Base-by-base conservation (phyloP, 2,888 invertebrate genomes). In the Pyrrhia umbra region DNA sequence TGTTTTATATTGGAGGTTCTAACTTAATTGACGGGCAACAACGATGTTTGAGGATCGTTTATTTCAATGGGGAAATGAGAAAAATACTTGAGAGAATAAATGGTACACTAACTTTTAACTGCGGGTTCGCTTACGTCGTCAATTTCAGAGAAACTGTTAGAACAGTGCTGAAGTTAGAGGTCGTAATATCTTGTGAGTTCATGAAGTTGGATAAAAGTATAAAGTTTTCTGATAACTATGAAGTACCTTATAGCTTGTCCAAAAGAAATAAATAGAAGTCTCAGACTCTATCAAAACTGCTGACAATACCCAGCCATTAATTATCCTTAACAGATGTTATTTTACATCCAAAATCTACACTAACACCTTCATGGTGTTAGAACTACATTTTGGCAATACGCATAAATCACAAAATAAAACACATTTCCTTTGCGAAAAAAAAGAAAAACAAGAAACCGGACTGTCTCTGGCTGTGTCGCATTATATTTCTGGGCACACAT, bases 401-500 rank as follows among this genome's bases (percentile, higher is more conserved):
- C 15, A 27, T 27, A 40, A 16, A 21, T 23, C n/a, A 23, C 10
- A 9, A 50, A 63, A 62, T 30, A 47, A 39, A 50, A 42, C 20
- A 51, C 15, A 39, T 10, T 40, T 39, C 45, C 34, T 10, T 43
- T 21, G 30, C 43, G 37, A 64, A 60, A 39, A 56, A 50, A 15
- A 25, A 42, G 45, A 43, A 39, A 49, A 56, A 58, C 65, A 55
- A 42, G 23, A 50, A 62, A 69, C 47, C 73, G 63, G 77, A 43
- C 57, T 61, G 49, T 54, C 15, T 64, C 57, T 50, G 6, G 51
- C 16, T 61, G 57, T 55, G 9, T 27, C 39, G 60, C 68, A 72
- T 80, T 73, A 81, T 72, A 68, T 79, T 79, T 77, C 78, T 73
- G 75, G 52, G 63, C 79, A 78, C 78, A 81, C 81, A 86, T 89